phyloP scores from a whole-genome alignment of 1,140 invertebrate species.

The Lineus longissimus region DNA sequence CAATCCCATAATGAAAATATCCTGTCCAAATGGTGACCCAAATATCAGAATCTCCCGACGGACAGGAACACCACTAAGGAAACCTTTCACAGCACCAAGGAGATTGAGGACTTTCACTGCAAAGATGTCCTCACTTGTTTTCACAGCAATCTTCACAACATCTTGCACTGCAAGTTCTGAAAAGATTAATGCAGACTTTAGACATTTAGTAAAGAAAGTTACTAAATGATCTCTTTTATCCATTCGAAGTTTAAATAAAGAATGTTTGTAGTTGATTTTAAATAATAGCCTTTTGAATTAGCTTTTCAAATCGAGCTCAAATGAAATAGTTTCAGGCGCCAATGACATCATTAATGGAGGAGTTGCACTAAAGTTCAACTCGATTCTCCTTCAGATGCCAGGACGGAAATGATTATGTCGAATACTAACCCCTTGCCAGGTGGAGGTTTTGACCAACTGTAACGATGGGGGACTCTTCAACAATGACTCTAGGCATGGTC shows the following conservation, averaged over 20 bases:
- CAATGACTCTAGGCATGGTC: conserved; percentile 15
- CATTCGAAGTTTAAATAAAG: too few relatives aligned
- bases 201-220: not conserved
- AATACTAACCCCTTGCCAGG: conserved; percentile 35
- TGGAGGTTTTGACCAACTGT: conserved; percentile 33
- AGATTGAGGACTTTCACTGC: conserved; percentile 44
- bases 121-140: conserved; percentile 41
- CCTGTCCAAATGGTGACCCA: conserved; percentile 39
- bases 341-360: too few relatives aligned
- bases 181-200: conserved; percentile 12
- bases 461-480: conserved; percentile 32
- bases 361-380: too few relatives aligned
- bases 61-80: conserved; percentile 29
- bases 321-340: too few relatives aligned
- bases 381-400: too few relatives aligned
- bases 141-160: conserved; percentile 31
- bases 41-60: conserved; percentile 45
- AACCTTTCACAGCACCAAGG: conserved; percentile 24
- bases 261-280: too few relatives aligned
- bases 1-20: conserved; percentile 40
- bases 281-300: too few relatives aligned
- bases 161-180: conserved; percentile 43
- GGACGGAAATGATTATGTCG: too few relatives aligned
- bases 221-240: too few relatives aligned
- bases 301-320: too few relatives aligned